These are phyloP conservation scores for Listrodromus nycthemerus DNA, from an alignment of 2,888 invertebrate genomes.

Conservation along the genomic window DNA sequence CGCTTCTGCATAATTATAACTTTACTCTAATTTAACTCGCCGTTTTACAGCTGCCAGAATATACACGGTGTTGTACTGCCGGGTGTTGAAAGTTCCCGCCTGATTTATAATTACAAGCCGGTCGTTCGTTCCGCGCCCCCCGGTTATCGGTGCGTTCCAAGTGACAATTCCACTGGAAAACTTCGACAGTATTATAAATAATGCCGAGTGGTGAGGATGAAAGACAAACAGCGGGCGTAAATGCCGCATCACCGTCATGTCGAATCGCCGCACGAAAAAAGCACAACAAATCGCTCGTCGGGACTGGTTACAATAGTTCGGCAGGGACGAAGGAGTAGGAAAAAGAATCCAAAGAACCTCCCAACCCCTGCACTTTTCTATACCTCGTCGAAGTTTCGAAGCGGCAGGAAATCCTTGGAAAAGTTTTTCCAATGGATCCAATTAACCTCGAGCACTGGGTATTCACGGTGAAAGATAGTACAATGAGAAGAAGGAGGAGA, in stretches of 20 bases:
- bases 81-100: conserved; percentile 37
- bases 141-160: conserved; percentile 11
- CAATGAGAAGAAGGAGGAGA: conserved; percentile 42
- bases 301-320: conserved; percentile 13
- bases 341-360: conserved; percentile 30
- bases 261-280: conserved; percentile 47
- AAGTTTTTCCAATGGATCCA: conserved; percentile 71
- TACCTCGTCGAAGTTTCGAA: conserved; percentile 61
- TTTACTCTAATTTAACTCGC: conserved; percentile 62
- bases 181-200: conserved; percentile 49
- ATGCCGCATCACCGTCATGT: conserved; percentile 26
- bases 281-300: conserved; percentile 14
- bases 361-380: conserved; percentile 35
- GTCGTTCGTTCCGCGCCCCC: conserved; percentile 15
- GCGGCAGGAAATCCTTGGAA: conserved; percentile 47
- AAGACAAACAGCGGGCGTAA: conserved; percentile 37
- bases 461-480: conserved; percentile 32
- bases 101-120: conserved; percentile 64
- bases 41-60: conserved; percentile 52
- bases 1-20: conserved; percentile 66
- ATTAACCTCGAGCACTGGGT: conserved; percentile 63
- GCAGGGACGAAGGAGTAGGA: conserved; percentile 19
- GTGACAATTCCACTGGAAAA: conserved; percentile 38
- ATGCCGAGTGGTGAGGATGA: conserved; percentile 23
- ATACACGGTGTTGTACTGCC: conserved; percentile 10